Evolutionary conservation across 1,140 invertebrate genomes (phyloP).

Genomic region (Pogonognathellus flavescens): DNA sequence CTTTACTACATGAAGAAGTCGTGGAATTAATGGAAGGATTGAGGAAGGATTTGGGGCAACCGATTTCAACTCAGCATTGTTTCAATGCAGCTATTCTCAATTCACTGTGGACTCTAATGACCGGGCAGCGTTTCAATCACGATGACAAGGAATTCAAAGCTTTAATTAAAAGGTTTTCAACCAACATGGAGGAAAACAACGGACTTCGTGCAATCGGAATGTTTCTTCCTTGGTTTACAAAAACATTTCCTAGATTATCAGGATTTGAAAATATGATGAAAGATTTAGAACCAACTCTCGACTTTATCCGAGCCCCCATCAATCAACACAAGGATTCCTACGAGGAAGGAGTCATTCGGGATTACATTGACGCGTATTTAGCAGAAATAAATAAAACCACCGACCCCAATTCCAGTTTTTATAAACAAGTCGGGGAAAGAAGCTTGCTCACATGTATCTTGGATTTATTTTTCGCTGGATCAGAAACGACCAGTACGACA

Average conservation of each 20-base stretch:
- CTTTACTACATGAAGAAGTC: constrained; percentile 51
- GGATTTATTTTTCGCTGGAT: constrained; percentile 40
- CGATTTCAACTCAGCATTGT: constrained; percentile 49
- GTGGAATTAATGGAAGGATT: constrained; percentile 7
- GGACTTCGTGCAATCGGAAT: constrained; percentile 49
- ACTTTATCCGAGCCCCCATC: constrained; percentile 44
- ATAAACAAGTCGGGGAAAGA: constrained; percentile 58
- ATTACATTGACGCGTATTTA: constrained; percentile 62
- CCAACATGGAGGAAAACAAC: constrained; percentile 57
- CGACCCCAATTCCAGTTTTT: constrained; percentile 62
- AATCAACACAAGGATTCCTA: constrained; percentile 23
- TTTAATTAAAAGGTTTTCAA: constrained; percentile 31
- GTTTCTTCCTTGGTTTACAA: constrained; percentile 61
- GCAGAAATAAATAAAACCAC: constrained; percentile 61
- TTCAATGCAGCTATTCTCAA: constrained; percentile 55
- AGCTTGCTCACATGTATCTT: constrained; percentile 9
- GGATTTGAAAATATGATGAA: constrained; percentile 55
- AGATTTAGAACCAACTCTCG: constrained; percentile 7
- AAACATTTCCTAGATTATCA: constrained; percentile 54
- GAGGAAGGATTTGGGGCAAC: constrained; percentile 9
- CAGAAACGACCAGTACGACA: constrained; percentile 15
- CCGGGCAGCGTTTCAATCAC: constrained; percentile 45
- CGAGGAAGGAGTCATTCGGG: constrained; percentile 32
- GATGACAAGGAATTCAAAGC: constrained; percentile 47
- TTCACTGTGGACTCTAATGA: constrained; percentile 51